Conservation (phyloP, 2,888 invertebrate genomes). For the Diarsia mendica region DNA sequence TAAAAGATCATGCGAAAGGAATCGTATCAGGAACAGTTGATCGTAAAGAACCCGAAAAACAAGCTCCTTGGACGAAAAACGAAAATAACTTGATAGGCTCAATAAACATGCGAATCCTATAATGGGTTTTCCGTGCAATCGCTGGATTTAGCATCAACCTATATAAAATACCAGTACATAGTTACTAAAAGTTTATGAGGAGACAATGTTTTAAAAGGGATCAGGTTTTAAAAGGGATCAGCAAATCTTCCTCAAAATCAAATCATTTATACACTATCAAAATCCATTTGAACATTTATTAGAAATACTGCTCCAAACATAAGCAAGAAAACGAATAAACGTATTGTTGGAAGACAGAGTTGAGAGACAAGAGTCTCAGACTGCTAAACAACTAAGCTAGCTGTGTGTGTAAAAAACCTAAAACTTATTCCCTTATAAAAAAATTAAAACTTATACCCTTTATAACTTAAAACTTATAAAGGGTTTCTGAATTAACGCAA, state of each 20-base stretch:
- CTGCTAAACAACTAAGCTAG: neutral
- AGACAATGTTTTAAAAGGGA: neutral
- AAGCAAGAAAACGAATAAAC: neutral
- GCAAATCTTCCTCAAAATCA: neutral
- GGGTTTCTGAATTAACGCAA: neutral
- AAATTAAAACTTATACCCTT: too few relatives aligned
- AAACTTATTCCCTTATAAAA: too few relatives aligned
- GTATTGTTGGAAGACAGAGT: neutral
- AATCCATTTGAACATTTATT: neutral
- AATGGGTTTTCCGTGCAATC: constrained; percentile 10
- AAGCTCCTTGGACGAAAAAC: constrained; percentile 7
- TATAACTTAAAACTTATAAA: neutral
- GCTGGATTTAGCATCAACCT: neutral
- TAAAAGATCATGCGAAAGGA: constrained; percentile 42
- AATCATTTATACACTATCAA: neutral
- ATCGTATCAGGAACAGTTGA: constrained; percentile 26
- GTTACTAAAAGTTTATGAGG: neutral
- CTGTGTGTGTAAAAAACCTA: too few relatives aligned
- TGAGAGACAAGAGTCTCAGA: too few relatives aligned
- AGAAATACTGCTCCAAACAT: neutral
- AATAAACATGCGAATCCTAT: constrained; percentile 46
- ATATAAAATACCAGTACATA: neutral
- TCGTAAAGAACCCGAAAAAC: constrained; percentile 50
- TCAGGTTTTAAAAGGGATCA: neutral
- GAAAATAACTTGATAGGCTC: constrained; percentile 33